Evolutionary conservation across 1,140 invertebrate genomes (phyloP).

Genomic region (Leptopilina clavipes): DNA sequence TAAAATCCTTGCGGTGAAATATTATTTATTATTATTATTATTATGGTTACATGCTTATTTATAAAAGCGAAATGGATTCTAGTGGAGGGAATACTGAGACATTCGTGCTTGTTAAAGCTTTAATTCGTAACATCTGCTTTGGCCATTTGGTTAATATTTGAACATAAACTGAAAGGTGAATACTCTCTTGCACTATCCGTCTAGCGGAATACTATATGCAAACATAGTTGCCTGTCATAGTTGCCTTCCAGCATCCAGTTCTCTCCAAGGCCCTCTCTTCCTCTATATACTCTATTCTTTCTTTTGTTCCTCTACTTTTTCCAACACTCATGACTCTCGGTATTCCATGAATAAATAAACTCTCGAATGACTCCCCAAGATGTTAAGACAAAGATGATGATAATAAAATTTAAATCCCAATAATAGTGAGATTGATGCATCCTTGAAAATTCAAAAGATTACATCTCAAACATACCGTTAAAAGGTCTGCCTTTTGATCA

Average conservation of each 20-base stretch:
- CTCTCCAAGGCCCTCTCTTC: background rate
- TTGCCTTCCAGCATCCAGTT: background rate
- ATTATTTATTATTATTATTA: background rate
- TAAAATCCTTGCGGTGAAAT: background rate
- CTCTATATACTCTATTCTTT: background rate
- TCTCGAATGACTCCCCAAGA: background rate
- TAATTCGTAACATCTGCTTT: slow-evolving; percentile 30
- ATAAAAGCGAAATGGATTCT: background rate
- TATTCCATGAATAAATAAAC: slow-evolving; percentile 30
- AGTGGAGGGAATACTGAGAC: background rate
- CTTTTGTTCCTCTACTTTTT: background rate
- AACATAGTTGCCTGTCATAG: background rate
- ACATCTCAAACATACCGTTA: slow-evolving; percentile 7
- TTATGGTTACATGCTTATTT: background rate
- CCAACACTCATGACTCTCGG: slow-evolving; percentile 2
- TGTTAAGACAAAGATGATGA: slow-evolving; percentile 19
- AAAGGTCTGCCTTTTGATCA: background rate
- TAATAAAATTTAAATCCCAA: slow-evolving; percentile 12
- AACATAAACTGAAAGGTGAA: slow-evolving; percentile 28
- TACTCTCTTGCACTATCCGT: slow-evolving; percentile 15
- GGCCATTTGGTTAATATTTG: slow-evolving; percentile 30
- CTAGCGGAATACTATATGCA: background rate
- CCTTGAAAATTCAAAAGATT: background rate
- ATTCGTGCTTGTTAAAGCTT: background rate
- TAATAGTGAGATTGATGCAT: background rate